A percentile compares a stretch with the other conserved stretches of the same genome.
Evolutionary conservation across 2,113 vertebrate species (phyloP).

Genomic region (Anolis carolinensis): DNA sequence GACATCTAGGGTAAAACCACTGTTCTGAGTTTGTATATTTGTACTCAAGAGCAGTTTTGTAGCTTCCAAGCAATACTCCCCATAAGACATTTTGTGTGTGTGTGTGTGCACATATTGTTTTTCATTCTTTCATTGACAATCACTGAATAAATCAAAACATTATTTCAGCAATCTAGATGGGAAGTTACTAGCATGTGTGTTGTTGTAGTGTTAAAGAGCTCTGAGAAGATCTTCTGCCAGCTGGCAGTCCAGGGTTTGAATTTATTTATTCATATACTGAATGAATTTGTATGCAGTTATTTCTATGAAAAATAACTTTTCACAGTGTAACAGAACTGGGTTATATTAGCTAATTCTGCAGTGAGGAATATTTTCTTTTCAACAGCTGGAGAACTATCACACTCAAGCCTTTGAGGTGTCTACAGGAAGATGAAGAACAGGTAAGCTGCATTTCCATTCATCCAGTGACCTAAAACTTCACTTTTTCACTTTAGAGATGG

Average conservation of each 20-base stretch:
- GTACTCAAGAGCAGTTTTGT: no score
- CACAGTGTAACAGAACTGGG: constrained; percentile 4
- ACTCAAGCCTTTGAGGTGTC: constrained; percentile 68
- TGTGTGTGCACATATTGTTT: no score
- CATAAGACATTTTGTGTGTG: no score
- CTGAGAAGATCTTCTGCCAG: no score
- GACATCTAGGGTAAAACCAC: no score
- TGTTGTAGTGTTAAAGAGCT: not conserved
- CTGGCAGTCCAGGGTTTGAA: not conserved
- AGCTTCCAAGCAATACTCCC: no score
- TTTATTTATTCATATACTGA: not conserved
- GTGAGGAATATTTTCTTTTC: constrained; percentile 45
- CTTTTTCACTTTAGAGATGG: not conserved
- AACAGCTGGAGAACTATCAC: constrained; percentile 86
- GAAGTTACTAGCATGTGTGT: not conserved
- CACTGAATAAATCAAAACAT: no score
- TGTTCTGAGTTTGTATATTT: no score
- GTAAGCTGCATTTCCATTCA: constrained; percentile 71
- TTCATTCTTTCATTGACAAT: no score
- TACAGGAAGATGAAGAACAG: constrained; percentile 71
- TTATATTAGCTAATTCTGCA: constrained; percentile 11
- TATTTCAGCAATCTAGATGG: not conserved
- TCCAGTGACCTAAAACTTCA: not conserved
- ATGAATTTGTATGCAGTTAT: not conserved
- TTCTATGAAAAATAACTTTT: not conserved